Evolutionary conservation across 2,888 invertebrate species (phyloP).

Genomic region (Timema cristinae): DNA sequence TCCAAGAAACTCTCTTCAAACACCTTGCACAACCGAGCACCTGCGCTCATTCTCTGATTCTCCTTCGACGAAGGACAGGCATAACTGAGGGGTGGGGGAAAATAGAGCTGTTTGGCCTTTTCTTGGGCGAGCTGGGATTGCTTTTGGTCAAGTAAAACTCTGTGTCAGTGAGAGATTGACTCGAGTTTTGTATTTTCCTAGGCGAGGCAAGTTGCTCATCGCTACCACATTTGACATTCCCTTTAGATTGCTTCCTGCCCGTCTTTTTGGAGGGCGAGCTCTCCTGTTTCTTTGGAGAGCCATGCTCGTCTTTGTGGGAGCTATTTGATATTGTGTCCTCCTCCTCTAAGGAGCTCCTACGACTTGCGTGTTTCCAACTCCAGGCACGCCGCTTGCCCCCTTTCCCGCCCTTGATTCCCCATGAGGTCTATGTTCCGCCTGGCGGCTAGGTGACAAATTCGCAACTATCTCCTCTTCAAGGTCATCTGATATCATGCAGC

Average conservation of each 20-base stretch:
- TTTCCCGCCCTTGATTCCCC: not conserved
- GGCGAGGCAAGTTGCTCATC: no score
- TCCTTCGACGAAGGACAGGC: not conserved
- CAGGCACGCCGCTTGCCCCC: slow-evolving; percentile 24
- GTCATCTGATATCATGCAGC: slow-evolving; percentile 42
- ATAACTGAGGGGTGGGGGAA: no score
- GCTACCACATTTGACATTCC: slow-evolving; percentile 26
- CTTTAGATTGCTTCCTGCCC: slow-evolving; percentile 30
- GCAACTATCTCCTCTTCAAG: slow-evolving; percentile 45
- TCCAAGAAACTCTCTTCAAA: slow-evolving; percentile 42
- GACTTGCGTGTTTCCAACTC: slow-evolving; percentile 22
- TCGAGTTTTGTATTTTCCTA: no score
- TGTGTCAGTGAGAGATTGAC: no score
- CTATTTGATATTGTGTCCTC: slow-evolving; percentile 19
- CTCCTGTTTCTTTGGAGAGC: slow-evolving; percentile 13
- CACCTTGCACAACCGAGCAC: slow-evolving; percentile 44
- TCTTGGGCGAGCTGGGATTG: slow-evolving; percentile 21
- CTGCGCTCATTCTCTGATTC: slow-evolving; percentile 41
- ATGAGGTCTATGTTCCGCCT: slow-evolving; percentile 23
- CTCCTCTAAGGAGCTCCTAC: slow-evolving; percentile 21
- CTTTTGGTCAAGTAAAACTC: not conserved
- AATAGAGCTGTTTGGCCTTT: slow-evolving; percentile 8
- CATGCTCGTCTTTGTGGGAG: not conserved
- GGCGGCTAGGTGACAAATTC: slow-evolving; percentile 22
- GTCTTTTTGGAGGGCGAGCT: not conserved